A percentile compares a stretch with the other conserved stretches of the same genome.
Evolutionary conservation across 2,888 invertebrate genomes (phyloP).

Genomic region (Drosophila robusta): DNA sequence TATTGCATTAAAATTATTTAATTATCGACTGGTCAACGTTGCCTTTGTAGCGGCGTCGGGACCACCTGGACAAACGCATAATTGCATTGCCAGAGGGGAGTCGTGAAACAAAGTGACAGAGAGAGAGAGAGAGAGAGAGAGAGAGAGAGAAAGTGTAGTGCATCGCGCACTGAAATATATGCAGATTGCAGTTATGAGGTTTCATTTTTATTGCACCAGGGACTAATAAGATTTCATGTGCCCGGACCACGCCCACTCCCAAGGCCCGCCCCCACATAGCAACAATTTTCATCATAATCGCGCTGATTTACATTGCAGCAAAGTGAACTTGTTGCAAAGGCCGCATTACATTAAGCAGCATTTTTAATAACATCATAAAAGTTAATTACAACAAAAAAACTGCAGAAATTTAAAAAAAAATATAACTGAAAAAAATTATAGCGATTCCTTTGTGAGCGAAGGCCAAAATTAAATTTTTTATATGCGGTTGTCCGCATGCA

Average conservation of each 20-base stretch:
- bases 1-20: conserved; percentile 79
- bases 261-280: conserved; percentile 10
- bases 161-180: conserved; percentile 30
- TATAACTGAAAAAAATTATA: conserved; percentile 1
- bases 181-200: conserved; percentile 58
- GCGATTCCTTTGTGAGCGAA: conserved; percentile 18
- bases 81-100: conserved; percentile 52
- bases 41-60: conserved; percentile 47
- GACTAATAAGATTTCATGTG: conserved; percentile 52
- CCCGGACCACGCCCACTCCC: not conserved
- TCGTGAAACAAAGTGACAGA: conserved; percentile 14
- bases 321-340: conserved; percentile 47
- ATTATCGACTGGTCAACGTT: conserved; percentile 63
- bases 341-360: conserved; percentile 45
- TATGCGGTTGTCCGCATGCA: not conserved
- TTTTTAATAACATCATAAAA: conserved; percentile 55
- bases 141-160: conserved; percentile 6
- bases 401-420: conserved; percentile 3
- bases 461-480: conserved; percentile 28
- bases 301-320: conserved; percentile 51
- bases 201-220: conserved; percentile 52
- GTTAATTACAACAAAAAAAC: conserved; percentile 45
- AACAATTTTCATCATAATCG: conserved; percentile 49
- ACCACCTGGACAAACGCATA: conserved; percentile 56
- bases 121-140: not conserved